These are phyloP conservation scores for Agonopterix arenella DNA, from an alignment of 2,888 invertebrate species.

Conservation along the genomic window DNA sequence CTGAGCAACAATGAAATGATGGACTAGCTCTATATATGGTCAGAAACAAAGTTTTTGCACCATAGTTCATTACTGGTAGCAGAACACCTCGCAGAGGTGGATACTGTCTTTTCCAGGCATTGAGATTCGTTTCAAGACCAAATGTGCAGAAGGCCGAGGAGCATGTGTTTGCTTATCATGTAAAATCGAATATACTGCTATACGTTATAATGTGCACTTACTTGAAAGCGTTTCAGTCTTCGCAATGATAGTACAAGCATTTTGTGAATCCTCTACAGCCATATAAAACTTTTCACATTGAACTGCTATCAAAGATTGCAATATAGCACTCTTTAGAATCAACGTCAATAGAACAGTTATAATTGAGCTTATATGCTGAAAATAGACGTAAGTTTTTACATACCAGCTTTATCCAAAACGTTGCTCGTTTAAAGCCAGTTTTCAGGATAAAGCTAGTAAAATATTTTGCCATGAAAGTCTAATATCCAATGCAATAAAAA, in stretches of 20 bases:
- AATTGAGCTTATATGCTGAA: neutral
- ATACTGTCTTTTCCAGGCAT: no score
- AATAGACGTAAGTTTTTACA: no score
- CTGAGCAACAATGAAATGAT: no score
- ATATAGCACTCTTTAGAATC: neutral
- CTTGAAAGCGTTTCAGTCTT: neutral
- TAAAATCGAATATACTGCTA: no score
- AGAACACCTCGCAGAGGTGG: no score
- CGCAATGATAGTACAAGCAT: neutral
- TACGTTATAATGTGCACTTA: neutral
- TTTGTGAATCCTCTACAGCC: neutral
- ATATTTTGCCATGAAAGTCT: neutral
- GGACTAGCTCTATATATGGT: no score
- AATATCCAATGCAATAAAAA: no score
- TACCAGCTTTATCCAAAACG: neutral
- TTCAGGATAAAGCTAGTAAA: neutral
- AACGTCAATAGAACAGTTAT: neutral
- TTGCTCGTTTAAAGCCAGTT: neutral
- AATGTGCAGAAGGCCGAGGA: no score
- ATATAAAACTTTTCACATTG: slow-evolving; percentile 1
- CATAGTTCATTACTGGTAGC: no score
- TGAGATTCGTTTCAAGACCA: no score
- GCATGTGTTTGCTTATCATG: no score
- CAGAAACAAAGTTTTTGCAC: no score
- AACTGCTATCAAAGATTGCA: neutral